phyloP scores from a whole-genome alignment of 2,797 vertebrate genomes.

The Gambusia yucatana region DNA sequence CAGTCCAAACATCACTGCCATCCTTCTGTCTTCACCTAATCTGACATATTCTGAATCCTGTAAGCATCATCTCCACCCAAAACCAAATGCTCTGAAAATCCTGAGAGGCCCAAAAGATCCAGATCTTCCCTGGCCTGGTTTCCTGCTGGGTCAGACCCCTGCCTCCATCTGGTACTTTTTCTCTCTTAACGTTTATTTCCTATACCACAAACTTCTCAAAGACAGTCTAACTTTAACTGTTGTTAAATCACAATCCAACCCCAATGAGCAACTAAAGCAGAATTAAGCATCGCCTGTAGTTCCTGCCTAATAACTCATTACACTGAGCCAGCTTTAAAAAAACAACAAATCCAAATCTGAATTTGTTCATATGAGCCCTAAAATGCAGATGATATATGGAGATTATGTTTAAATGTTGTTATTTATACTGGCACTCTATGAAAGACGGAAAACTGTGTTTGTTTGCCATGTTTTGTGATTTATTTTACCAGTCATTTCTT shows the following conservation, averaged over 20 bases:
- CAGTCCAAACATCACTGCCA: conserved; percentile 90
- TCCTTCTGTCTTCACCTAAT: conserved; percentile 62
- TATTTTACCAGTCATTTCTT: neutral
- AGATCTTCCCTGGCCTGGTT: conserved; percentile 97
- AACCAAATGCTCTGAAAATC: conserved; percentile 89
- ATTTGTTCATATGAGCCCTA: neutral
- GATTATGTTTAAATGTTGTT: neutral
- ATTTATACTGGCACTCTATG: neutral
- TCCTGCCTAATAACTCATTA: neutral
- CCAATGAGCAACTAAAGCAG: neutral
- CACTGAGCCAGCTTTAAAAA: neutral
- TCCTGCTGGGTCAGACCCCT: conserved; percentile 94
- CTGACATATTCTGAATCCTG: conserved; percentile 88
- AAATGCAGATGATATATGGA: neutral
- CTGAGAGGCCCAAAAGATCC: conserved; percentile 91
- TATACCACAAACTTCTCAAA: neutral
- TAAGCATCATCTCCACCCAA: conserved; percentile 83
- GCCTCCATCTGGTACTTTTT: conserved; percentile 91
- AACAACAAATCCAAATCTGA: neutral
- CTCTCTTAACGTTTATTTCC: neutral
- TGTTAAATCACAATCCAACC: neutral
- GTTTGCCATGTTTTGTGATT: neutral
- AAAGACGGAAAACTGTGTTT: neutral
- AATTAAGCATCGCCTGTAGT: neutral
- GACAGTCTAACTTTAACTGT: neutral